Evolutionary conservation across 2,113 vertebrate genomes (phyloP).

Genomic region (Manacus vitellinus): DNA sequence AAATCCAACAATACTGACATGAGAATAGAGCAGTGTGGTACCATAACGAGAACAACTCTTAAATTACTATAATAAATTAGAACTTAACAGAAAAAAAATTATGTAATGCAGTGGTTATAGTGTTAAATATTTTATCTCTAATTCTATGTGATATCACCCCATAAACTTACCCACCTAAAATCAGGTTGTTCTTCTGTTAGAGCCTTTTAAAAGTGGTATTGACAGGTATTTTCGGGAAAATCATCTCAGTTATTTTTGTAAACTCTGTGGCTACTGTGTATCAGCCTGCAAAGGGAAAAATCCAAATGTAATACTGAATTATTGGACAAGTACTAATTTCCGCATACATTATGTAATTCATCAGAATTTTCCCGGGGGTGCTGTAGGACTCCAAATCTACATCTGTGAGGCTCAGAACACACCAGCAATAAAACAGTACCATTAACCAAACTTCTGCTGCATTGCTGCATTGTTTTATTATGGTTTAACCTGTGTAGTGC

Average conservation of each 20-base stretch:
- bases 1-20: not conserved
- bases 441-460: not conserved
- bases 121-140: not conserved
- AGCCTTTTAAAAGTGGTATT: constrained; percentile 9
- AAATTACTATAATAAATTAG: not conserved
- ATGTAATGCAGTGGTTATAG: not conserved
- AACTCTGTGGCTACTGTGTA: constrained; percentile 12
- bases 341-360: not conserved
- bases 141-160: not conserved
- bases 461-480: not conserved
- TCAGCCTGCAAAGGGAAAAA: constrained; percentile 53
- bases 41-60: not conserved
- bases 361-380: not conserved
- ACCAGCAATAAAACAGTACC: not conserved
- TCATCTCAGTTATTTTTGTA: constrained; percentile 41
- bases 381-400: not conserved
- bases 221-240: constrained; percentile 22
- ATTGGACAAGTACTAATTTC: not conserved
- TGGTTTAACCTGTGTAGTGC: not conserved
- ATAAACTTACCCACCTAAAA: constrained; percentile 40
- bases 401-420: not conserved
- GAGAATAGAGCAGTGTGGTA: not conserved
- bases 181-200: constrained; percentile 35
- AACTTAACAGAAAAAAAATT: not conserved
- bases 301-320: constrained; percentile 5